Evolutionary conservation across 2,113 vertebrate genomes (phyloP).

Genomic region (Anas platyrhynchos): DNA sequence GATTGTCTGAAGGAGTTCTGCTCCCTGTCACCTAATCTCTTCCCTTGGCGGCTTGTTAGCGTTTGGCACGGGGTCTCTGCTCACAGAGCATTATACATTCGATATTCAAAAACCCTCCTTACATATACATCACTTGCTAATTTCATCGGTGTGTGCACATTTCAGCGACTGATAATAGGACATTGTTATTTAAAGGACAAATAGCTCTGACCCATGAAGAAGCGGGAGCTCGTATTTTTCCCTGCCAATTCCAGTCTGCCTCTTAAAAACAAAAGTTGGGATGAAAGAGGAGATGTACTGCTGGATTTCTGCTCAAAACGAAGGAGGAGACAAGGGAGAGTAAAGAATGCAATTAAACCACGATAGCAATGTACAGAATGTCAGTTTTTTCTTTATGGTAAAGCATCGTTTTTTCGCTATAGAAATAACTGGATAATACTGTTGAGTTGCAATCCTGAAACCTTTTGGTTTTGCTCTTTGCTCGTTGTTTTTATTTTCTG

Average conservation of each 20-base stretch:
- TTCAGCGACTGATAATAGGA: conserved; percentile 75
- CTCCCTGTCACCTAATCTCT: conserved; percentile 86
- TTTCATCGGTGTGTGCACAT: conserved; percentile 83
- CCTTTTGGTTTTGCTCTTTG: neutral
- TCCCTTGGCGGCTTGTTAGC: conserved; percentile 97
- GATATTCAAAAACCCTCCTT: conserved; percentile 85
- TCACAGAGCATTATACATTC: conserved; percentile 86
- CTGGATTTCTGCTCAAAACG: conserved; percentile 7
- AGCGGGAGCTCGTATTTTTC: neutral
- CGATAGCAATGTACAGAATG: conserved; percentile 16
- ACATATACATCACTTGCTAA: conserved; percentile 92
- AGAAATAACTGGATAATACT: conserved; percentile 51
- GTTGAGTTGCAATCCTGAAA: conserved; percentile 27
- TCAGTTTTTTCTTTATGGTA: conserved; percentile 16
- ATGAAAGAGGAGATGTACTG: neutral
- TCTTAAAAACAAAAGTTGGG: conserved; percentile 45
- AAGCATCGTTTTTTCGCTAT: conserved; percentile 28
- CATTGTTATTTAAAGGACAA: conserved; percentile 75
- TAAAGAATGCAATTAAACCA: conserved; percentile 39
- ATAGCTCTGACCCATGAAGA: conserved; percentile 79
- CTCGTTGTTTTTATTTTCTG: conserved; percentile 35
- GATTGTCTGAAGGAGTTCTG: conserved; percentile 79
- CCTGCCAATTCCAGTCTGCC: neutral
- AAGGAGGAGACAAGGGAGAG: neutral
- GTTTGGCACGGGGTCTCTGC: conserved; percentile 82